A percentile compares a stretch with the other conserved stretches of the same genome.
These are phyloP conservation scores for Tetheella fluctuosa DNA, from an alignment of 2,888 invertebrate species.

Conservation along the genomic window DNA sequence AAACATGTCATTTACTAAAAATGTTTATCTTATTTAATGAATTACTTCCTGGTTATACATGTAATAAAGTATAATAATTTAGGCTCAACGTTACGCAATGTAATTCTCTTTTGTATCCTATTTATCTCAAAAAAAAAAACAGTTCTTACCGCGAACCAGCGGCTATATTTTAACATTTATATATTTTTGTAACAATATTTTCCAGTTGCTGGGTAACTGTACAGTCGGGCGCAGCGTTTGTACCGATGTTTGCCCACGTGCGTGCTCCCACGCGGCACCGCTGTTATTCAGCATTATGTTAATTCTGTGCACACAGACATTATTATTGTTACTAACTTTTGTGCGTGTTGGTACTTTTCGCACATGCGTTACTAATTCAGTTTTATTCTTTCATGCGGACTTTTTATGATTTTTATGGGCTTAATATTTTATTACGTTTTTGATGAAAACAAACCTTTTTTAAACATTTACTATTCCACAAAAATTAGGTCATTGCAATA, in stretches of 20 bases:
- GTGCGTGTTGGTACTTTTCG: conserved; percentile 46
- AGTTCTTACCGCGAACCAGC: not conserved
- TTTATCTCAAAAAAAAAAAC: not conserved
- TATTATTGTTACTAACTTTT: conserved; percentile 62
- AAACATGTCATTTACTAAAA: conserved; percentile 12
- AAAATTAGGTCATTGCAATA: too few species aligned
- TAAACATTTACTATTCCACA: too few species aligned
- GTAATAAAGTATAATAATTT: conserved; percentile 20
- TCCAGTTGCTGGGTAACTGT: conserved; percentile 31
- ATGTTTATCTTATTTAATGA: too few species aligned
- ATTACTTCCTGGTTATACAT: conserved; percentile 21
- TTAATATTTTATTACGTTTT: not conserved
- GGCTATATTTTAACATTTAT: conserved; percentile 31
- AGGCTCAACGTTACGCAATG: too few species aligned
- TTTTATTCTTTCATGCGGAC: conserved; percentile 28
- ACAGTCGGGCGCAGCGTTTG: conserved; percentile 40
- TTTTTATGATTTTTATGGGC: not conserved
- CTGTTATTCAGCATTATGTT: conserved; percentile 76
- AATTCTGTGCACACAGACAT: conserved; percentile 63
- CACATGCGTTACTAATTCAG: conserved; percentile 28
- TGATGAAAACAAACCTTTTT: not conserved
- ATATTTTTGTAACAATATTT: conserved; percentile 41
- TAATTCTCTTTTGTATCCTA: too few species aligned
- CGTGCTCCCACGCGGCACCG: conserved; percentile 60
- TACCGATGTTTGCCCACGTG: conserved; percentile 72